These are phyloP conservation scores for Lineus longissimus DNA, from an alignment of 1,140 invertebrate species.

Conservation along the genomic window DNA sequence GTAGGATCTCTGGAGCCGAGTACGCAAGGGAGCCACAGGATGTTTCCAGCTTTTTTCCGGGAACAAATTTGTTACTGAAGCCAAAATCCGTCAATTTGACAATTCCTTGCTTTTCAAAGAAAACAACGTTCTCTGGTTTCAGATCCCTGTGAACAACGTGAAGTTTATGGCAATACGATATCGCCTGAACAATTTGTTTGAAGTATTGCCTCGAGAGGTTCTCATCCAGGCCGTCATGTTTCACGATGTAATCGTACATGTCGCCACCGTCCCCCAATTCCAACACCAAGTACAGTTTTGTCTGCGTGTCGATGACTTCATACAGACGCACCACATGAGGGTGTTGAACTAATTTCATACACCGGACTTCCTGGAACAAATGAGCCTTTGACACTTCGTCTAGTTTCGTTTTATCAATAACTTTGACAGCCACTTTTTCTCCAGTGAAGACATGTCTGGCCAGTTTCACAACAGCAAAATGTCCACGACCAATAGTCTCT, in stretches of 20 bases:
- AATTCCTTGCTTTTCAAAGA: conserved; percentile 93
- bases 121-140: conserved; percentile 98
- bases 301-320: conserved; percentile 95
- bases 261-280: conserved; percentile 98
- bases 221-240: conserved; percentile 69
- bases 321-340: conserved; percentile 96
- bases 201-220: conserved; percentile 85
- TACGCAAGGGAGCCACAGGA: conserved; percentile 99
- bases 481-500: conserved; percentile 77
- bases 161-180: conserved; percentile 95
- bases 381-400: conserved; percentile 95
- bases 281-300: conserved; percentile 72
- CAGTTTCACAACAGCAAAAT: conserved; percentile 98
- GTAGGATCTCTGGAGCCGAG: conserved; percentile 96
- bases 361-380: conserved; percentile 91
- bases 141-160: conserved; percentile 92
- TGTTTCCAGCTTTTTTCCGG: conserved; percentile 95
- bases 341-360: conserved; percentile 99
- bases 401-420: conserved; percentile 97
- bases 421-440: conserved; percentile 83
- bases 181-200: conserved; percentile 89
- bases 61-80: conserved; percentile 91
- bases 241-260: conserved; percentile 99
- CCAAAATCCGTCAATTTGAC: conserved; percentile 99
- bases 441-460: conserved; percentile 98